Conservation (phyloP, 1,140 invertebrate genomes). For the Helicoverpa armigera region DNA sequence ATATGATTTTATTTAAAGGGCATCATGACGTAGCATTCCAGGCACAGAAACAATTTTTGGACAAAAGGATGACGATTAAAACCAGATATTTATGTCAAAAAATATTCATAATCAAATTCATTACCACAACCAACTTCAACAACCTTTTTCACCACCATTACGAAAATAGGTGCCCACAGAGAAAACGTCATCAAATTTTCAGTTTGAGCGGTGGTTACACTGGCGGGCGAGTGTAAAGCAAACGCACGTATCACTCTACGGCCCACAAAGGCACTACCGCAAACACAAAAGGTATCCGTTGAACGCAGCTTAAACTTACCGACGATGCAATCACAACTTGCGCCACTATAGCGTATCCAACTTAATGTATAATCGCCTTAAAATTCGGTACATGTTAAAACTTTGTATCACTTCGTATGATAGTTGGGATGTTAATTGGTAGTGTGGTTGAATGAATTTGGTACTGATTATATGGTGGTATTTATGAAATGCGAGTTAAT, state of each 20-base stretch:
- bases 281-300: constrained; percentile 77
- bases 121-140: background rate
- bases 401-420: constrained; percentile 43
- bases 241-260: constrained; percentile 57
- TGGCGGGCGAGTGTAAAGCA: constrained; percentile 60
- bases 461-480: too few species aligned
- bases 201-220: constrained; percentile 55
- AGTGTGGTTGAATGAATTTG: background rate
- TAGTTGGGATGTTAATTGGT: constrained; percentile 32
- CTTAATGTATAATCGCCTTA: constrained; percentile 59
- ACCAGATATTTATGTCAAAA: too few species aligned
- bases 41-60: too few species aligned
- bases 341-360: constrained; percentile 57
- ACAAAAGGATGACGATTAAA: too few species aligned
- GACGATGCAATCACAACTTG: constrained; percentile 79
- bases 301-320: constrained; percentile 64
- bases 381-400: constrained; percentile 52
- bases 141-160: constrained; percentile 34
- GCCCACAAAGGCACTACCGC: constrained; percentile 66
- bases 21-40: too few species aligned
- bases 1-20: too few species aligned
- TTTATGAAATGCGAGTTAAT: too few species aligned
- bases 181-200: constrained; percentile 54
- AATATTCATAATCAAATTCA: background rate
- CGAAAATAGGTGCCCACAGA: constrained; percentile 4